Conservation (phyloP, 2,113 vertebrate genomes). For the Paratilapia polleni region DNA sequence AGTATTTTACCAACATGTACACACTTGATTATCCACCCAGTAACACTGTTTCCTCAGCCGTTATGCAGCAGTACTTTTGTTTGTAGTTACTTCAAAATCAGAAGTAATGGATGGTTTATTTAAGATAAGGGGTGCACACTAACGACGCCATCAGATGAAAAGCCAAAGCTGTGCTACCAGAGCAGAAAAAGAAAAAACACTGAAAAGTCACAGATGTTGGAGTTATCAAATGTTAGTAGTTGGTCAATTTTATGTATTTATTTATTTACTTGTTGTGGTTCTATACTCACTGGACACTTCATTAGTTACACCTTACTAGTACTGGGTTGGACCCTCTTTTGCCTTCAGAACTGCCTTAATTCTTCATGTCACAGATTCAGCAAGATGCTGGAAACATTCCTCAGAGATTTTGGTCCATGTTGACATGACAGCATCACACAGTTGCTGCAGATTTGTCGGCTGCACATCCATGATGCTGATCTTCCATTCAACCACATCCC, state of each 20-base stretch:
- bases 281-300: fast-evolving
- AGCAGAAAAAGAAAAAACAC: background rate
- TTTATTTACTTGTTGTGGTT: background rate
- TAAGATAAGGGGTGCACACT: background rate
- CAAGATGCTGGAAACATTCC: too few species aligned
- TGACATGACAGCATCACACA: background rate
- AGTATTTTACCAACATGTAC: background rate
- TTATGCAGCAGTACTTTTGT: background rate
- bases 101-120: too few species aligned
- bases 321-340: fast-evolving
- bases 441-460: background rate
- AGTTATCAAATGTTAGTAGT: background rate
- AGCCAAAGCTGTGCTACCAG: background rate
- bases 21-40: background rate
- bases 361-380: fast-evolving
- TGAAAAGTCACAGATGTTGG: fast-evolving
- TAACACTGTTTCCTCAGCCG: background rate
- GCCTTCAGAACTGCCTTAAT: background rate
- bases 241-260: too few species aligned
- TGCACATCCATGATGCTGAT: too few species aligned
- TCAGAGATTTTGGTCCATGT: background rate
- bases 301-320: fast-evolving
- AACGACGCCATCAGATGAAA: background rate
- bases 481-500: background rate
- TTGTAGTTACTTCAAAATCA: background rate